Percentiles rank a stretch among this genome's conserved stretches.
These are phyloP conservation scores for Microplitis mediator DNA, from an alignment of 1,140 invertebrate genomes.

Conservation along the genomic window DNA sequence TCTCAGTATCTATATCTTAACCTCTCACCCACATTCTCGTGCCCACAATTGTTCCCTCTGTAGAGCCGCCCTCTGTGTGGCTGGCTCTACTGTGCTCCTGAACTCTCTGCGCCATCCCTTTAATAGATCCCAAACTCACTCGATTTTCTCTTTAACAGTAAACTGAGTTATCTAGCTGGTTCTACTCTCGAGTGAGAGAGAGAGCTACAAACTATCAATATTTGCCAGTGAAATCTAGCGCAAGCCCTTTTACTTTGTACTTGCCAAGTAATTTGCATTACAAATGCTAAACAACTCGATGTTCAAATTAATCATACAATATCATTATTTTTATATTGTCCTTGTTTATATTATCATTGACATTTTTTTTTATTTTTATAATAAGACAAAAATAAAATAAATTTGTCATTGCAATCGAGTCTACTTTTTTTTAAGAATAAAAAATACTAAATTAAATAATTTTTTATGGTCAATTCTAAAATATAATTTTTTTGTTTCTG, in stretches of 20 bases:
- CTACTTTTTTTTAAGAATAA: no score
- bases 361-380: background rate
- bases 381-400: background rate
- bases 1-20: conserved; percentile 23
- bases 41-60: no score
- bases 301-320: background rate
- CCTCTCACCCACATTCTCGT: background rate
- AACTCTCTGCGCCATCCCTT: no score
- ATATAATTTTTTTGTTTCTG: background rate
- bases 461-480: background rate
- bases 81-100: no score
- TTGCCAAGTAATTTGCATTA: conserved; percentile 19
- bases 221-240: conserved; percentile 28
- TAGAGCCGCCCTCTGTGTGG: background rate
- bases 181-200: background rate
- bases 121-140: conserved; percentile 21
- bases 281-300: background rate
- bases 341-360: background rate
- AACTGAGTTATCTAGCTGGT: background rate
- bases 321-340: background rate
- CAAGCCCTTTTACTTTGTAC: conserved; percentile 5
- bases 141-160: background rate
- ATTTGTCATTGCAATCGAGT: no score
- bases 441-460: no score
- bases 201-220: conserved; percentile 26